These are phyloP conservation scores for Myoxocephalus aenaeus DNA, from an alignment of 2,797 vertebrate species.

Conservation along the genomic window DNA sequence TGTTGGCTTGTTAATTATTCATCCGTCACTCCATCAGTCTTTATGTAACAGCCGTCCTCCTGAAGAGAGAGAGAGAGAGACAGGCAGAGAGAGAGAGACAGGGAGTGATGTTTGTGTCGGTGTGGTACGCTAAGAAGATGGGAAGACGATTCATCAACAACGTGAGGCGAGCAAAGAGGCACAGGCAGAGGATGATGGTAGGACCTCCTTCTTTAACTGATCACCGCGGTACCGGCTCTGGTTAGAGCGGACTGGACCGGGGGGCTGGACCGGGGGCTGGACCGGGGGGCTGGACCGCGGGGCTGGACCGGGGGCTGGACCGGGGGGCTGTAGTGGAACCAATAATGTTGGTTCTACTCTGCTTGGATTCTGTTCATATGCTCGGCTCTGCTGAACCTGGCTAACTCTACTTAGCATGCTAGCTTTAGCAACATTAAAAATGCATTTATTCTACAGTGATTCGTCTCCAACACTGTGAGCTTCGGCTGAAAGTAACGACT, in stretches of 20 bases:
- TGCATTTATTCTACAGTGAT: background rate
- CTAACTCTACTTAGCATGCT: background rate
- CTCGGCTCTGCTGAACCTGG: background rate
- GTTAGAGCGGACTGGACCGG: background rate
- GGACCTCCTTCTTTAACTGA: background rate
- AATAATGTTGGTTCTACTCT: background rate
- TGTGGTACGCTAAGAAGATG: slow-evolving; percentile 85
- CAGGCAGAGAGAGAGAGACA: slow-evolving; percentile 17
- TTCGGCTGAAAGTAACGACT: background rate
- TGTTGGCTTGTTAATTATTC: slow-evolving; percentile 50
- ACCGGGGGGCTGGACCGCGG: slow-evolving; percentile 1
- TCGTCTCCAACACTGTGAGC: background rate
- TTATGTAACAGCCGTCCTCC: slow-evolving; percentile 63
- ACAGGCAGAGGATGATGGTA: slow-evolving; percentile 79
- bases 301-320: background rate
- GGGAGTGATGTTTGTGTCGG: slow-evolving; percentile 82
- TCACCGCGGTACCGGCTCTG: background rate
- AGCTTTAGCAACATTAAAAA: background rate
- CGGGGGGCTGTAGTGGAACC: background rate
- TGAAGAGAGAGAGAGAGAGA: slow-evolving; percentile 20
- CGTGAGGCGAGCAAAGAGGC: slow-evolving; percentile 73
- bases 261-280: slow-evolving; percentile 1
- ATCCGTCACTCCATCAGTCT: slow-evolving; percentile 46
- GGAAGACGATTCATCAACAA: slow-evolving; percentile 81
- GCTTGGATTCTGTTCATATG: background rate